Evolutionary conservation across 1,140 invertebrate genomes (phyloP), one percentile per base, ranked within the genome.

Genomic region (Neodiprion lecontei): DNA sequence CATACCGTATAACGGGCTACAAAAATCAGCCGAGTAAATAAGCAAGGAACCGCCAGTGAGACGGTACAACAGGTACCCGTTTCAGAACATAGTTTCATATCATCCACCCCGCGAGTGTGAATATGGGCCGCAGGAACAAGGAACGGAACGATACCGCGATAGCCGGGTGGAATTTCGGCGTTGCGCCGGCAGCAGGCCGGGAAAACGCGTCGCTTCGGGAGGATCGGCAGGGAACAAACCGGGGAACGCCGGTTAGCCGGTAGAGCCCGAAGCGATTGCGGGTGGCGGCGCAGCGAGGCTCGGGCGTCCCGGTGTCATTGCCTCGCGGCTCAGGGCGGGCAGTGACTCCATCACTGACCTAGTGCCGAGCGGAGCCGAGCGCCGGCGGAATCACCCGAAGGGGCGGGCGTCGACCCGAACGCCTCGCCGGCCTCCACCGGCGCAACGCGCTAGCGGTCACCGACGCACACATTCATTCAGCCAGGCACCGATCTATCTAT

Each of bases 321-420:
- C 86, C 87, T 88, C 85, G 86, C 86, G 83, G 86, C 85, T 87
- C 84, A 83, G 86, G 87, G 86, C 86, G 87, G 87, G 85, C 87
- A 88, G 87, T 88, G 86, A 88, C 87, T 88, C 87, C 86, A 88
- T 88, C 86, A 88, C 87, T 88, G 87, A 88, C 87, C 87, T 88
- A 88, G 85, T 88, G 86, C 86, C 87, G 87, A 87, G 76, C 65
- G 23, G n/a, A 14, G n/a, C 75, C 86, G 86, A 88, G 78, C 70
- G 9, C 7, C 23, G 61, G 11, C 87, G 87, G 77, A 75, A 72
- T 48, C 61, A 9, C 0, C 78, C 87, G 87, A 88, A 70, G 65
- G 50, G 17, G 68, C 78, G 86, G 84, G 71, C 86, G 81, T 86
- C 83, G 87, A 88, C 86, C 87, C 81, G 53, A 61, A 61, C 8